A percentile compares a stretch with the other conserved stretches of the same genome.
phyloP scores from a whole-genome alignment of 2,113 vertebrate genomes.

The Hyaena hyaena region DNA sequence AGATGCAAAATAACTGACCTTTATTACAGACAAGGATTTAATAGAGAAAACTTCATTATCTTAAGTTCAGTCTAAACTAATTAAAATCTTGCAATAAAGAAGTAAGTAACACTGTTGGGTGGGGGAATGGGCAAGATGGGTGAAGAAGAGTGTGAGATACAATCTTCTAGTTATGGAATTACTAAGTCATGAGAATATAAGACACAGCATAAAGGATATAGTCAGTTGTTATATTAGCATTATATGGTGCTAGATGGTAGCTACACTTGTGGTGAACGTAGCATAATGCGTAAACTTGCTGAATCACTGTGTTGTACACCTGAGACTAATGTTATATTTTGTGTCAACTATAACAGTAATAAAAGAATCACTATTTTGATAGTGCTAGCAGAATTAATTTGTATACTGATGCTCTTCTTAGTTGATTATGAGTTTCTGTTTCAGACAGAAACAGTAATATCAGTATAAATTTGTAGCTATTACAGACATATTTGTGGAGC shows the following conservation, averaged over 20 bases:
- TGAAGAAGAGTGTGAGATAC: neutral
- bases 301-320: neutral
- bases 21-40: neutral
- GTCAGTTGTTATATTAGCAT: neutral
- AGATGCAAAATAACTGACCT: neutral
- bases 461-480: neutral
- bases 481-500: neutral
- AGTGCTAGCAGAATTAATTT: neutral
- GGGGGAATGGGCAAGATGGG: neutral
- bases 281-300: neutral
- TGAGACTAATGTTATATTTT: neutral
- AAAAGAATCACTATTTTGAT: neutral
- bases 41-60: neutral
- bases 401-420: neutral
- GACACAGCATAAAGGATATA: neutral
- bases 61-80: neutral
- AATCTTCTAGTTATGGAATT: neutral
- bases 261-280: neutral
- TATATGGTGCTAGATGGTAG: neutral
- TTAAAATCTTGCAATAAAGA: constrained; percentile 1
- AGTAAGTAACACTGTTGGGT: neutral
- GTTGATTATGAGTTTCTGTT: neutral
- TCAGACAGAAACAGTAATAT: neutral
- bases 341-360: neutral
- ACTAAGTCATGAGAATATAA: neutral